phyloP scores from a whole-genome alignment of 1,140 invertebrate genomes.

The Lucilia sericata region DNA sequence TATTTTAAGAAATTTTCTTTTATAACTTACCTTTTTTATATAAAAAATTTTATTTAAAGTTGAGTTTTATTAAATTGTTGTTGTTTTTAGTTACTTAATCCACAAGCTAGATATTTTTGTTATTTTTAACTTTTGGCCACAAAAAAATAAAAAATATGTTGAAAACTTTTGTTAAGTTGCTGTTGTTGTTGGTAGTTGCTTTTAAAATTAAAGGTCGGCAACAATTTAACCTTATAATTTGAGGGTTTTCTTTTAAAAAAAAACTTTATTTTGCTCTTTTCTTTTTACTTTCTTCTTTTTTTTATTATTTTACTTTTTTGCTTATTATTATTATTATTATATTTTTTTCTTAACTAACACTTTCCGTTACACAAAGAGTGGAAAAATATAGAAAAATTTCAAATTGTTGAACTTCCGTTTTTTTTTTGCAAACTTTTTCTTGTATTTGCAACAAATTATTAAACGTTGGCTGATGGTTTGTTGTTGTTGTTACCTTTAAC shows the following conservation, averaged over 20 bases:
- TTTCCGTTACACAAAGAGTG: neutral
- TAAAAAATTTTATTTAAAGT: no score
- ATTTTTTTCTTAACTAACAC: neutral
- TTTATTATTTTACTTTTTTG: neutral
- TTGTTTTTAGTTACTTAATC: neutral
- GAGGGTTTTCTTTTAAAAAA: neutral
- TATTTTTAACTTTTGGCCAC: neutral
- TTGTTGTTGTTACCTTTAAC: constrained; percentile 18
- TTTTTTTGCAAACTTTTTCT: neutral
- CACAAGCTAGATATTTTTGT: neutral
- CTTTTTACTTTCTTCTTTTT: neutral
- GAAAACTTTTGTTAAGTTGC: neutral
- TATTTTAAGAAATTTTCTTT: no score
- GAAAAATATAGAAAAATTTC: neutral
- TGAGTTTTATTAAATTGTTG: neutral
- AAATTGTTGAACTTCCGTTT: constrained; percentile 20
- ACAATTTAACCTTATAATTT: constrained; percentile 12
- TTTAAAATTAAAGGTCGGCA: neutral
- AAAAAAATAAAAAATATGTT: neutral
- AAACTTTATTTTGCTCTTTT: neutral
- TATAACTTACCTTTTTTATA: no score
- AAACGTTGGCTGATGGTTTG: neutral
- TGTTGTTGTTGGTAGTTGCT: neutral
- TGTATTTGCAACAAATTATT: neutral
- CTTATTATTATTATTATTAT: neutral